These are phyloP conservation scores for Xestobium rufovillosum DNA, from an alignment of 2,888 invertebrate species.

Conservation along the genomic window DNA sequence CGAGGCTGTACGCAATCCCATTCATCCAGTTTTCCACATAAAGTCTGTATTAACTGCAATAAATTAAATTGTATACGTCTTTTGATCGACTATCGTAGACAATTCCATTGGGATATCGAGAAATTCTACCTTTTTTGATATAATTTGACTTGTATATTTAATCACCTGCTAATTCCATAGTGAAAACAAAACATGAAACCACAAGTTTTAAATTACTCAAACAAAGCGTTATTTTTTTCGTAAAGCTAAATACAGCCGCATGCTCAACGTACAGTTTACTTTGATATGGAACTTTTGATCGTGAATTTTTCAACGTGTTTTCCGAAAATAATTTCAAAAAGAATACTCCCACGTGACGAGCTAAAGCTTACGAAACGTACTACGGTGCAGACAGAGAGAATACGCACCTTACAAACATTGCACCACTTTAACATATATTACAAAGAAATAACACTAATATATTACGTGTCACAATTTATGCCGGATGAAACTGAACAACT, in stretches of 20 bases:
- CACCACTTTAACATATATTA: conserved; percentile 39
- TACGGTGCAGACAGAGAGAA: conserved; percentile 31
- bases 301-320: no score
- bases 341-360: conserved; percentile 35
- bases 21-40: conserved; percentile 43
- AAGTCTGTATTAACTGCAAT: conserved; percentile 27
- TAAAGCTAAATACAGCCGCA: no score
- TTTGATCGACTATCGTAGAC: conserved; percentile 11
- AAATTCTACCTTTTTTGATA: conserved; percentile 11
- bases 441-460: conserved; percentile 20
- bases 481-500: conserved; percentile 8
- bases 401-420: conserved; percentile 43
- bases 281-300: no score
- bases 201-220: no score
- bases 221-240: no score
- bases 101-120: no score
- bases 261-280: no score
- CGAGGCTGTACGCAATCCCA: conserved; percentile 47
- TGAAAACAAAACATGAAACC: conserved; percentile 24
- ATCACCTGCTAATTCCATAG: conserved; percentile 38
- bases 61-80: conserved; percentile 22
- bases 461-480: conserved; percentile 13
- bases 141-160: conserved; percentile 21
- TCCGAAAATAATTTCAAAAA: no score
- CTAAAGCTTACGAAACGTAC: conserved; percentile 38